Percentiles rank a stretch among this genome's conserved stretches.
phyloP scores from a whole-genome alignment of 2,888 invertebrate species.

The Plebejus anna region DNA sequence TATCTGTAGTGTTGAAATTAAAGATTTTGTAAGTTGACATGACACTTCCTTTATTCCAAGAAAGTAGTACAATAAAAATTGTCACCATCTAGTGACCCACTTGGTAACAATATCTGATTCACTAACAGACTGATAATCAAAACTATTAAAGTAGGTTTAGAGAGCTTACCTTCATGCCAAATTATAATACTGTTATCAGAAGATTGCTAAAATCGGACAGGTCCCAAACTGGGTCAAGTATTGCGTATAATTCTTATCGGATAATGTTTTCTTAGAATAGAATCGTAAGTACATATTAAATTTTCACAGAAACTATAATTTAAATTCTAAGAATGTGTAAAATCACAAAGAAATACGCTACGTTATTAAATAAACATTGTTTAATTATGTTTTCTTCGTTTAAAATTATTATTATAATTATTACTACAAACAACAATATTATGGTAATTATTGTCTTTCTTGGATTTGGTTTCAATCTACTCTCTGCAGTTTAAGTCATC shows the following conservation, averaged over 20 bases:
- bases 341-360: slow-evolving; percentile 12
- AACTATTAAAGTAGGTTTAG: neutral
- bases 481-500: neutral
- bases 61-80: neutral
- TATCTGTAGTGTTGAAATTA: too few relatives aligned
- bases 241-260: slow-evolving; percentile 4
- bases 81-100: neutral
- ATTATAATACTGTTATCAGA: slow-evolving; percentile 10
- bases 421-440: neutral
- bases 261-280: slow-evolving; percentile 13
- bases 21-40: too few relatives aligned
- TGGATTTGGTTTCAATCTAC: neutral
- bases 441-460: neutral
- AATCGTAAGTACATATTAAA: neutral
- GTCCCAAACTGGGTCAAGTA: neutral
- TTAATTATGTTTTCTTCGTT: neutral
- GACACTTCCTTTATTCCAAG: too few relatives aligned
- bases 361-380: neutral
- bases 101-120: neutral
- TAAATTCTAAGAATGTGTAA: slow-evolving; percentile 1
- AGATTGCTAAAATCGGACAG: neutral
- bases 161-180: neutral
- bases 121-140: neutral
- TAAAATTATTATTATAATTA: neutral
- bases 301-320: slow-evolving; percentile 3